A percentile compares a stretch with the other conserved stretches of the same genome.
Conservation (phyloP, 64 coral and sea anemone species). For the Acropora yongei region DNA sequence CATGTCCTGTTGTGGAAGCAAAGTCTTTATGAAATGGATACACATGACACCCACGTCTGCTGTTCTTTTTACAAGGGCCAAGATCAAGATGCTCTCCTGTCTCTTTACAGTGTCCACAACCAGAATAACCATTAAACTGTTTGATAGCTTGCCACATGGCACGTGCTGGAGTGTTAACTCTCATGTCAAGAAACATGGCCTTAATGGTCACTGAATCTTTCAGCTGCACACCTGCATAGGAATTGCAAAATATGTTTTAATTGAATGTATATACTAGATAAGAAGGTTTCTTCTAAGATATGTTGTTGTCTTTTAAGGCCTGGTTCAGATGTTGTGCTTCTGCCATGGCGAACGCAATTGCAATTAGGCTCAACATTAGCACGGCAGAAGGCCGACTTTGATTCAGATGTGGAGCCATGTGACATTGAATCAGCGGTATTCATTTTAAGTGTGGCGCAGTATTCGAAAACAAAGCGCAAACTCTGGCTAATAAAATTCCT, state of each 20-base stretch:
- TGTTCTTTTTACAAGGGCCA: not conserved
- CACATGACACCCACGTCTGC: not conserved
- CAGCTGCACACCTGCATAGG: not conserved
- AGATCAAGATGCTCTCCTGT: not conserved
- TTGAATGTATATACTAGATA: not conserved
- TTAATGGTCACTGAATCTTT: not conserved
- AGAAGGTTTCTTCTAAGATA: not conserved
- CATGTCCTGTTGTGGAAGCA: constrained; percentile 12
- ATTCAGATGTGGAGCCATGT: too few species aligned
- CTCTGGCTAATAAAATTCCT: too few species aligned
- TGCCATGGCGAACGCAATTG: too few species aligned
- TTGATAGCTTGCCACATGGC: not conserved
- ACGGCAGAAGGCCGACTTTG: too few species aligned
- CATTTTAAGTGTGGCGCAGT: too few species aligned
- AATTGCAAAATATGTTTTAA: not conserved
- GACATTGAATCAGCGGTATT: too few species aligned
- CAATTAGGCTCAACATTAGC: too few species aligned
- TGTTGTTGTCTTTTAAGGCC: too few species aligned
- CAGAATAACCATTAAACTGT: not conserved
- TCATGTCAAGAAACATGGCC: not conserved
- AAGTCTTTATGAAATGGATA: not conserved
- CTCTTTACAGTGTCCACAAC: not conserved
- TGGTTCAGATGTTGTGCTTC: too few species aligned
- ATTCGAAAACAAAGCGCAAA: too few species aligned
- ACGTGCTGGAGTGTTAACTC: not conserved